These are phyloP conservation scores for Chitala chitala DNA, from an alignment of 2,113 vertebrate species.

Conservation along the genomic window DNA sequence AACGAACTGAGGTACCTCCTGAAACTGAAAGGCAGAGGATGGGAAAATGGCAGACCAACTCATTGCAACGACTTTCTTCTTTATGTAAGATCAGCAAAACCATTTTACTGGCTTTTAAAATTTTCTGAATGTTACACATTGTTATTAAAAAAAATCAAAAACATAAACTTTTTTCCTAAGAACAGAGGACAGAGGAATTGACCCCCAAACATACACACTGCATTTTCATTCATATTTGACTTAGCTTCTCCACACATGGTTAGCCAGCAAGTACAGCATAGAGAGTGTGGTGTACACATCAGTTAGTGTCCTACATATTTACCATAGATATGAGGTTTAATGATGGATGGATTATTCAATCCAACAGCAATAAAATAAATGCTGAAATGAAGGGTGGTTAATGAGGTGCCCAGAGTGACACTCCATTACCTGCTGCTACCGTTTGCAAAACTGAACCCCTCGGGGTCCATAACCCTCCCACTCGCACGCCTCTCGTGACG, in stretches of 20 bases:
- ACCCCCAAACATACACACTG: neutral
- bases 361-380: constrained; percentile 14
- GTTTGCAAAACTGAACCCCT: neutral
- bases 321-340: neutral
- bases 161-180: neutral
- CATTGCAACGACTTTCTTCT: neutral
- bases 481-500: neutral
- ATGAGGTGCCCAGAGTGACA: neutral
- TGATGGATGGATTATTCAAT: neutral
- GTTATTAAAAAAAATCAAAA: too few relatives aligned
- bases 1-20: constrained; percentile 15
- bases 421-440: neutral
- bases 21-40: neutral
- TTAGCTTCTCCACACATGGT: neutral
- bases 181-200: neutral
- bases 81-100: neutral
- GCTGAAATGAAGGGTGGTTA: neutral
- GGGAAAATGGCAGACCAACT: neutral
- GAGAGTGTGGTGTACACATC: neutral
- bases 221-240: neutral
- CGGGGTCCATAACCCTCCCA: neutral
- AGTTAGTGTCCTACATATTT: neutral
- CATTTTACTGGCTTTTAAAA: neutral
- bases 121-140: neutral
- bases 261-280: neutral